Evolutionary conservation across 2,888 invertebrate species (phyloP).

Genomic region (Tachina grossa): DNA sequence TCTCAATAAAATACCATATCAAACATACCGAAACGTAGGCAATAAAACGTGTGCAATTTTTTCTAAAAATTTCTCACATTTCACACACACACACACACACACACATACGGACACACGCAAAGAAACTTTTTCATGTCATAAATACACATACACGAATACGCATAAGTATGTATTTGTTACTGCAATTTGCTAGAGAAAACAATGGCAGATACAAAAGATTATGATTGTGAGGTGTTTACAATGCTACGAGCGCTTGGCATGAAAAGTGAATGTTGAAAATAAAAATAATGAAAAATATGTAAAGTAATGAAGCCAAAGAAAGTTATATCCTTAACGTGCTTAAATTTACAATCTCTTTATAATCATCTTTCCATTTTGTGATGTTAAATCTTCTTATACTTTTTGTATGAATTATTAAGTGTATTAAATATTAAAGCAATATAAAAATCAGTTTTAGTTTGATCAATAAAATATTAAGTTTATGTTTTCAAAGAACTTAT

Average conservation of each 20-base stretch:
- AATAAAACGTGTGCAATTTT: conserved; percentile 40
- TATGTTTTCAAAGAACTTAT: not conserved
- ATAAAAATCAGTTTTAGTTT: too few species aligned
- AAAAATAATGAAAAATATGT: conserved; percentile 34
- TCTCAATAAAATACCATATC: conserved; percentile 51
- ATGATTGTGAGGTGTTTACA: not conserved
- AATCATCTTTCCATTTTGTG: not conserved
- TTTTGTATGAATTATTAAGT: not conserved
- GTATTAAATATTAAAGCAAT: not conserved
- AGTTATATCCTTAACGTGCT: conserved; percentile 54
- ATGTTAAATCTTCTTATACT: not conserved
- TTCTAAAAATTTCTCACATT: conserved; percentile 10
- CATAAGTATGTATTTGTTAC: not conserved
- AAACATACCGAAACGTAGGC: conserved; percentile 46
- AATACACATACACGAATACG: not conserved
- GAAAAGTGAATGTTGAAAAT: not conserved
- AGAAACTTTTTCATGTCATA: not conserved
- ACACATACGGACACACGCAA: too few species aligned
- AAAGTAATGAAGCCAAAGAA: conserved; percentile 38
- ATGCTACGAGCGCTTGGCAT: not conserved
- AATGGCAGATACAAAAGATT: not conserved
- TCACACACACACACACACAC: not conserved
- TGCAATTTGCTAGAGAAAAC: not conserved
- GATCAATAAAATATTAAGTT: too few species aligned
- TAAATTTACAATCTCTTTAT: conserved; percentile 26